phyloP scores from a whole-genome alignment of 2,113 vertebrate species.

The Ploceus nigricollis region DNA sequence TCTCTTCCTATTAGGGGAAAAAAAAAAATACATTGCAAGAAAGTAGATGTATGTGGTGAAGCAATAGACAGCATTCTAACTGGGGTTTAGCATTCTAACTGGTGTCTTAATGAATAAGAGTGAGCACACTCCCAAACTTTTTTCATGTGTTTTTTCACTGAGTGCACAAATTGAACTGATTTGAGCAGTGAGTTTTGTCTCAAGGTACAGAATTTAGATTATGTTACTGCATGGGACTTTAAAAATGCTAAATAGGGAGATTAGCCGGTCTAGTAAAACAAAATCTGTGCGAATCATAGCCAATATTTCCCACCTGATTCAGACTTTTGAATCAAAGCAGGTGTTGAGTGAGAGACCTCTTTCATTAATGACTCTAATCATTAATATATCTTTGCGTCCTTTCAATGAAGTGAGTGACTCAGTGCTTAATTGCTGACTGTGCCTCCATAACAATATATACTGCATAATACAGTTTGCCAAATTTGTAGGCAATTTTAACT shows the following conservation, averaged over 20 bases:
- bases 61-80: neutral
- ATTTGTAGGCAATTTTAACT: fast-evolving
- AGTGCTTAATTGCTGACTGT: neutral
- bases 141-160: neutral
- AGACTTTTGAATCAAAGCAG: neutral
- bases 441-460: neutral
- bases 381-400: neutral
- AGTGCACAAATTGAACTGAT: neutral
- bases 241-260: neutral
- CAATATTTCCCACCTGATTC: neutral
- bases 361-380: fast-evolving
- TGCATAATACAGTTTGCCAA: neutral
- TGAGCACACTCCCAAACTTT: fast-evolving
- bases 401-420: neutral
- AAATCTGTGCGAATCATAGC: neutral
- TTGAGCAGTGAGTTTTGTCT: neutral
- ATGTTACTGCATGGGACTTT: neutral
- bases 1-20: neutral
- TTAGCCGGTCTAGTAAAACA: neutral
- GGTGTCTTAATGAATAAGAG: neutral
- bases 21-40: neutral
- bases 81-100: neutral
- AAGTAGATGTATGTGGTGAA: neutral
- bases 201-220: neutral
- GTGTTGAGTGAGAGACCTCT: neutral